Evolutionary conservation across 2,888 invertebrate species (phyloP), one percentile per base, ranked within the genome.

Genomic region (Netelia inedita): DNA sequence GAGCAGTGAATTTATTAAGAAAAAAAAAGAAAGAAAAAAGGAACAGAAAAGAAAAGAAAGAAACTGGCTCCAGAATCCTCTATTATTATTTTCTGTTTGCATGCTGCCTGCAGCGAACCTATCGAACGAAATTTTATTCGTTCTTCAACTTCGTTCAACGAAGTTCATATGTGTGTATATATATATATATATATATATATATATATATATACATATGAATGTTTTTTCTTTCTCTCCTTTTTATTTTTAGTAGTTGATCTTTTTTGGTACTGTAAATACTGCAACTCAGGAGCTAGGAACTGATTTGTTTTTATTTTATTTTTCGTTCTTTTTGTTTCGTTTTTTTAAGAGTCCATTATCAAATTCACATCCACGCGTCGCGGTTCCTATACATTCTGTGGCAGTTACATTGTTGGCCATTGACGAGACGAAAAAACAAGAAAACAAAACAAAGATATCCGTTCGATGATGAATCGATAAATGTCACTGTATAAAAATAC

Each of bases 41-140:
- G 35, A 55, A 63, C 46, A 50, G 28, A 74, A 63, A 50, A 59
- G 19, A 59, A 59, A 75, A 75, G 19, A 63, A 10, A 68, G 41
- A 75, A 76, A 81, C 83, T 79, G 72, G 75, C 81, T 79, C 46
- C 85, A 71, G 68, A 72, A 73, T 68, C 65, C 80, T 66, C 63
- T 73, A 82, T 86, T 85, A 79, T 82, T 75, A 72, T 83, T 78
- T 75, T 91, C 88, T 86, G 90, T 92, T 92, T 92, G 92, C 92
- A 92, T 92, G 92, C 89, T 90, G 90, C 90, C 89, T 91, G 90
- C 90, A 90, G 90, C 89, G 91, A 55, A 90, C 91, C 89, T 88
- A 89, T 89, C 91, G 85, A 89, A 89, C 89, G 88, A 90, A 83
- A 84, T 89, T 88, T 86, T 72, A 88, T 85, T 85, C 74, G 59